Evolutionary conservation across 2,888 invertebrate genomes (phyloP).

Genomic region (Papilio elwesi): DNA sequence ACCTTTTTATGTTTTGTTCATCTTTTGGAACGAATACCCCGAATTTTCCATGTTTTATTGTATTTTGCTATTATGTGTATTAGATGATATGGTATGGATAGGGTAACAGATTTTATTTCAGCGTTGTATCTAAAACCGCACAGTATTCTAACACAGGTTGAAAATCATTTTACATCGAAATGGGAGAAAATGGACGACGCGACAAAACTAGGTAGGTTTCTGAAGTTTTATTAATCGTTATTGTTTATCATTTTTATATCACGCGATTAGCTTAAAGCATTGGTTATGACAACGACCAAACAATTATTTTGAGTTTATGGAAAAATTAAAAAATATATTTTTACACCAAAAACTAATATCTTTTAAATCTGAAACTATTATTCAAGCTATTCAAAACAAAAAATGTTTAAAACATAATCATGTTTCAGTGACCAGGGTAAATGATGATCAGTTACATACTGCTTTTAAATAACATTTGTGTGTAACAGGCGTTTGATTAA

Average conservation of each 20-base stretch:
- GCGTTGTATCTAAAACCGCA: slow-evolving; percentile 75
- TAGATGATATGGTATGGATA: slow-evolving; percentile 56
- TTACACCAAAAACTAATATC: no score
- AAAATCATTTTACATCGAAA: slow-evolving; percentile 85
- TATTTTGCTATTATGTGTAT: slow-evolving; percentile 8
- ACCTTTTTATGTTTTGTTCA: background rate
- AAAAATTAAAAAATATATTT: no score
- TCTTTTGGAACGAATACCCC: background rate
- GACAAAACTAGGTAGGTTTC: slow-evolving; percentile 92
- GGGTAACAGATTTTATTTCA: slow-evolving; percentile 79
- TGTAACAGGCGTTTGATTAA: no score
- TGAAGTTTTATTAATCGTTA: slow-evolving; percentile 44
- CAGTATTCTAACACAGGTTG: slow-evolving; percentile 78
- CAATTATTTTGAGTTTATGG: no score
- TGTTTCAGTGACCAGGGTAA: no score
- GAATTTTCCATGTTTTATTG: background rate
- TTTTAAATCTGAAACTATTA: no score
- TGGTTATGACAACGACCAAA: no score
- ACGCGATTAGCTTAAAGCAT: slow-evolving; percentile 34
- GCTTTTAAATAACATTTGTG: no score
- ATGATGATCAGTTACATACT: no score
- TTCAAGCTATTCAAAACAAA: no score
- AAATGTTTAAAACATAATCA: no score
- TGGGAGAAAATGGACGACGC: slow-evolving; percentile 95
- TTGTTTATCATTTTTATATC: slow-evolving; percentile 43